Base-by-base conservation (phyloP, 2,797 vertebrate genomes). In the Gymnothorax reevesii region DNA sequence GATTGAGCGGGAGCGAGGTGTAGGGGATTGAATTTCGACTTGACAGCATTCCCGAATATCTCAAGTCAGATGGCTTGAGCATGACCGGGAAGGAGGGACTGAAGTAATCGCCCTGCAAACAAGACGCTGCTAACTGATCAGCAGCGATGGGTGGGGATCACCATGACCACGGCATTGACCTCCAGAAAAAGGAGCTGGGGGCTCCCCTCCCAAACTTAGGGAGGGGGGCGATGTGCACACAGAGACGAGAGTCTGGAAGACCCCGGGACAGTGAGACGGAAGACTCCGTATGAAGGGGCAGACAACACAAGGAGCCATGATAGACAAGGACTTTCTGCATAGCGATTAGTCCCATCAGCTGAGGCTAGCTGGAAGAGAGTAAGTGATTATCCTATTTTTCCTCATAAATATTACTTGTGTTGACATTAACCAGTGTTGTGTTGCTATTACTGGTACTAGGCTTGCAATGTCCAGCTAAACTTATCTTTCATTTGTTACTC, bases 11-110 rank as follows among this genome's bases (percentile, higher is more conserved):
- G 88, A 88, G 83, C 57, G 73, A 86, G 88, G 88, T 84, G 88
- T 87, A 90, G 90, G 88, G 92, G 93, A 96, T 96, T 95, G 87
- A 95, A 96, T 96, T 96, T 96, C 96, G 57, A 90, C 94, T 92
- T 91, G 88, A 90, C 94, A 96, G 95, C 95, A 95, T 95, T 96
- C 93, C 92, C 90, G 57, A 83, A 85, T 84, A 85, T 77, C 57
- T 82, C 73, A 82, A 85, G 83, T 80, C 77, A 77, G 54, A 86
- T 88, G 83, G 85, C 87, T 87, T 87, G 88, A 92, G 91, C 7
- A 86, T 89, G 87, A 49, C 91, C 86, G 77, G 0, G 15, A 17
- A 73, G 60, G 88, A 88, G 90, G 88, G 88, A 85, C 62, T 84
- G 89, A 85, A 88, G 87, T 89, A 83, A 83, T 86, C 89, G 92